phyloP scores from a whole-genome alignment of 2,888 invertebrate genomes.

The Tenthredo livida region DNA sequence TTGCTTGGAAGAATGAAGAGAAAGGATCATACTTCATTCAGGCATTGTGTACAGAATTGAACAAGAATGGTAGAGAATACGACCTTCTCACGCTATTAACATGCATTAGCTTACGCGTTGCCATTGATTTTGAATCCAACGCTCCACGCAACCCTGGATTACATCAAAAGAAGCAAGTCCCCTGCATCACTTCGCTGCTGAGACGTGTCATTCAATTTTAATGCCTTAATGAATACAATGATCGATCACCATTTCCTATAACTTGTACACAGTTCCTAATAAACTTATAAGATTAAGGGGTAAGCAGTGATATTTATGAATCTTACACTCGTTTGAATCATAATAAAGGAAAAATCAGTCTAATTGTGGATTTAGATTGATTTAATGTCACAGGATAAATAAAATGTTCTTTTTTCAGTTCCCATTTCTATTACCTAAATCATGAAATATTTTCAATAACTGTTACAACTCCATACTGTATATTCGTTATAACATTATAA shows the following conservation, averaged over 20 bases:
- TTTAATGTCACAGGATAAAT: constrained; percentile 38
- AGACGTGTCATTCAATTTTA: constrained; percentile 90
- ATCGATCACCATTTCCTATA: too few species aligned
- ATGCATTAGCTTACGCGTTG: constrained; percentile 91
- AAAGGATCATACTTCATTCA: constrained; percentile 98
- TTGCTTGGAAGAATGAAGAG: constrained; percentile 96
- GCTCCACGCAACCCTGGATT: constrained; percentile 87
- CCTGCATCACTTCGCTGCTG: constrained; percentile 94
- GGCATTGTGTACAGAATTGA: constrained; percentile 90
- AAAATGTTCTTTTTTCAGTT: neutral
- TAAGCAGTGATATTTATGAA: neutral
- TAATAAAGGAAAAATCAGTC: neutral
- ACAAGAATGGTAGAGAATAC: constrained; percentile 85
- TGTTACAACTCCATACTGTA: neutral
- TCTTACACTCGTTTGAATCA: neutral
- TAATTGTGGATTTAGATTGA: neutral
- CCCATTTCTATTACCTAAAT: neutral
- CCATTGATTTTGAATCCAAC: constrained; percentile 94
- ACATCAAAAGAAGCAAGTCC: constrained; percentile 96
- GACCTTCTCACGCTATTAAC: constrained; percentile 94
- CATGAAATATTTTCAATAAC: constrained; percentile 2
- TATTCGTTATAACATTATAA: constrained; percentile 5
- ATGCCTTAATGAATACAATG: neutral
- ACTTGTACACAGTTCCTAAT: neutral
- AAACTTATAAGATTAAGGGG: neutral